Base-by-base conservation (phyloP, 2,113 vertebrate genomes). In the Oreotragus oreotragus region DNA sequence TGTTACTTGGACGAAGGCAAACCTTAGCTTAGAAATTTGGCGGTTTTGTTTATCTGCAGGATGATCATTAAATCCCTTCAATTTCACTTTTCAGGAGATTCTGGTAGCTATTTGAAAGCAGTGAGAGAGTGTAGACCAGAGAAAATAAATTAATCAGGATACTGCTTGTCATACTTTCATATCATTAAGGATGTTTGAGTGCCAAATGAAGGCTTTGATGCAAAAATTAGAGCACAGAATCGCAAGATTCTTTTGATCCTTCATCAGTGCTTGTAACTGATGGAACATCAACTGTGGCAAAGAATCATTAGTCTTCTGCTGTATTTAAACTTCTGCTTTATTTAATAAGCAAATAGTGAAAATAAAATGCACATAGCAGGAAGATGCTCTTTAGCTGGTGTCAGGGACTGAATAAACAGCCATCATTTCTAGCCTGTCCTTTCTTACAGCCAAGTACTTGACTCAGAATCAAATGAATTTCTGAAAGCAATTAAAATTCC, bases 291-390 rank as follows among this genome's bases (percentile, higher is more conserved):
- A 77, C 90, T 97, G 49, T 96, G 79, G 88, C 76, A 84, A 96
- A 96, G 64, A 96, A 92, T 97, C 66, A 90, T 95, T 96, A 92
- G 86, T 80, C 58, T 93, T 89, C 60, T 64, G 64, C 45, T 94
- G 84, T 90, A 93, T 80, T 96, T 96, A 97, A 94, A 94, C 47
- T 89, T 95, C 90, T 96, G 92, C 80, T 90, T 90, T 97, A 96
- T 94, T 97, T 98, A 96, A 97, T 95, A 98, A 95, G 92, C 87
- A 97, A 97, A 97, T 21, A 96, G 84, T 93, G 88, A 92, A 95
- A 96, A 97, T 96, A 95, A 97, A 96, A 94, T 51, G 43, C 58
- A 94, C 21, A 51, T 14, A 96, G 36, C 66, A 96, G 84, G 27
- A 96, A 96, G 76, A 88, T 81, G 39, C 79, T 97, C 73, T 81